Conservation (phyloP, 2,797 vertebrate genomes). For the Neosilurus hyrtlii region DNA sequence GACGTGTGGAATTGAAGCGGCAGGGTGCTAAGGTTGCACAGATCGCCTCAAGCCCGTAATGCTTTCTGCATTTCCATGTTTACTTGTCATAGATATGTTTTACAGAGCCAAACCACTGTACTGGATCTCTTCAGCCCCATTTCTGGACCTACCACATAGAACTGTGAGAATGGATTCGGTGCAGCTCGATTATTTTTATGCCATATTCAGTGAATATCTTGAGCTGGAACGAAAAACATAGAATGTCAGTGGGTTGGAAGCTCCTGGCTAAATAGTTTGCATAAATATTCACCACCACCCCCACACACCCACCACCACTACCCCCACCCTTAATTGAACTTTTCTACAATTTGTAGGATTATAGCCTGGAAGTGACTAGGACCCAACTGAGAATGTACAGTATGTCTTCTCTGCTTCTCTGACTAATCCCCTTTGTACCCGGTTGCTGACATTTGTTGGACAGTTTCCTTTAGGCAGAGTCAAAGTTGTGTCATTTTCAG, state of each 20-base stretch:
- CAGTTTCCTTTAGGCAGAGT: not conserved
- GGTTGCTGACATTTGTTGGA: slow-evolving; percentile 14
- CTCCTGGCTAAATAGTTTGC: not conserved
- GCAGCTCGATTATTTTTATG: not conserved
- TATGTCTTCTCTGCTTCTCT: slow-evolving; percentile 4
- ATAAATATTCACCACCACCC: not conserved
- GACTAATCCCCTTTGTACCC: slow-evolving; percentile 3
- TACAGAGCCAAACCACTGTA: slow-evolving; percentile 3
- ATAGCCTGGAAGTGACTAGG: not conserved
- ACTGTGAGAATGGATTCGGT: slow-evolving; percentile 6
- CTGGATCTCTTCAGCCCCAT: not conserved
- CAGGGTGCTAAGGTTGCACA: not conserved
- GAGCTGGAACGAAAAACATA: not conserved
- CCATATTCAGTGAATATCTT: not conserved
- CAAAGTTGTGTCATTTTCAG: not conserved
- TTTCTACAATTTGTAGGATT: slow-evolving; percentile 3
- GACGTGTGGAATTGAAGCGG: not conserved
- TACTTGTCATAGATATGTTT: slow-evolving; percentile 6
- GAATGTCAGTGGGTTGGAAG: slow-evolving; percentile 2
- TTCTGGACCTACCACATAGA: slow-evolving; percentile 14
- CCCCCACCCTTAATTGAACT: not conserved
- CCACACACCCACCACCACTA: too few species aligned
- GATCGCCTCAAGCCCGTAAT: not conserved
- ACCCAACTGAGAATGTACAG: not conserved
- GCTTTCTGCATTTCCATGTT: slow-evolving; percentile 16